These are phyloP conservation scores for Molossus molossus DNA, from an alignment of 2,797 vertebrate genomes.

Conservation along the genomic window DNA sequence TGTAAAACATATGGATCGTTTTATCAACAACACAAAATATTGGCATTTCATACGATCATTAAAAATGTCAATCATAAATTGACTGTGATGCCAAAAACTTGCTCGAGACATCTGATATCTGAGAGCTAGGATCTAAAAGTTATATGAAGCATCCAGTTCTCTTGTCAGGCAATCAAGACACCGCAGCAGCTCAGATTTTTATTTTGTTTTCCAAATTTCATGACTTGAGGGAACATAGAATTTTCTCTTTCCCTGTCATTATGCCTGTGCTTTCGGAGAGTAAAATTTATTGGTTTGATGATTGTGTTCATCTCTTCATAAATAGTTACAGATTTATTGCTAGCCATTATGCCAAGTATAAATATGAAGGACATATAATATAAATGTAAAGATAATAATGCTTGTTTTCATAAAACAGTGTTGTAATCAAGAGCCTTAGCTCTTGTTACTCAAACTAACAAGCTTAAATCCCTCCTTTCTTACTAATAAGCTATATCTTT, in stretches of 20 bases:
- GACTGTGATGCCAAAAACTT: slow-evolving; percentile 84
- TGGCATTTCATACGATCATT: slow-evolving; percentile 86
- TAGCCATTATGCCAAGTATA: neutral
- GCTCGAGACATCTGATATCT: slow-evolving; percentile 83
- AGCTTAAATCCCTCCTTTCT: slow-evolving; percentile 13
- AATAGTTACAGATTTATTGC: slow-evolving; percentile 19
- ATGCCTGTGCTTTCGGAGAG: neutral
- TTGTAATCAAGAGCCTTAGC: neutral
- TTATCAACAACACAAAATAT: slow-evolving; percentile 87
- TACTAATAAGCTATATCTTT: neutral
- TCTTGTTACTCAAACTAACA: neutral
- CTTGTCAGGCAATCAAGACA: slow-evolving; percentile 58
- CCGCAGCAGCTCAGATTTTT: slow-evolving; percentile 59
- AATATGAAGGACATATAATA: neutral
- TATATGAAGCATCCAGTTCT: slow-evolving; percentile 69
- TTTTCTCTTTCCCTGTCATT: neutral
- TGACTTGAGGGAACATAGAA: slow-evolving; percentile 24
- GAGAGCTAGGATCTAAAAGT: slow-evolving; percentile 80
- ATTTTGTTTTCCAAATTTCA: slow-evolving; percentile 42
- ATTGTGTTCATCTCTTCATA: neutral
- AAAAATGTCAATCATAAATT: slow-evolving; percentile 87
- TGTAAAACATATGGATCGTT: slow-evolving; percentile 86
- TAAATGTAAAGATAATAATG: neutral
- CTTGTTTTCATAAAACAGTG: neutral
- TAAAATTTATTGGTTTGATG: slow-evolving; percentile 46